Evolutionary conservation across 2,797 vertebrate genomes (phyloP).

Genomic region (Falco cherrug): DNA sequence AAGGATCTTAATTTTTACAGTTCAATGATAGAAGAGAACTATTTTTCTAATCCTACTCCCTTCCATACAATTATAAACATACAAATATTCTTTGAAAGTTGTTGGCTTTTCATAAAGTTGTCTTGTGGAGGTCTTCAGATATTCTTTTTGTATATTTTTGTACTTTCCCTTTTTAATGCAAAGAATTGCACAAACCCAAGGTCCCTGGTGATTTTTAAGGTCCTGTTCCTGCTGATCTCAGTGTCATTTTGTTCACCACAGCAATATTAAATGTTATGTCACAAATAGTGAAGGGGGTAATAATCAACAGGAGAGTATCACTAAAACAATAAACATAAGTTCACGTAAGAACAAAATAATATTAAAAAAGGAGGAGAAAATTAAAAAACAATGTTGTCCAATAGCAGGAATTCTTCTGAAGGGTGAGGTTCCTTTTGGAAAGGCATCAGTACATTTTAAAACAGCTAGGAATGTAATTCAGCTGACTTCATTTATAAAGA

Average conservation of each 20-base stretch:
- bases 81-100: background rate
- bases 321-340: conserved; percentile 7
- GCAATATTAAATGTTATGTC: background rate
- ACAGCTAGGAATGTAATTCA: conserved; percentile 1
- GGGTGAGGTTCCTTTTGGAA: conserved; percentile 28
- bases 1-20: background rate
- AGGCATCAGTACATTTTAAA: conserved; percentile 42
- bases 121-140: background rate
- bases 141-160: background rate
- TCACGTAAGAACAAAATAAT: conserved; percentile 16
- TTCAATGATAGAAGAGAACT: background rate
- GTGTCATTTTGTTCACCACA: background rate
- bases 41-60: background rate
- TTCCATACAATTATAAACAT: background rate
- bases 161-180: background rate
- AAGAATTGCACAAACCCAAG: background rate
- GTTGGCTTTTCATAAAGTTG: background rate
- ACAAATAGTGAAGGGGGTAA: background rate
- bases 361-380: background rate
- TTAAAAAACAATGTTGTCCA: background rate
- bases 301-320: background rate
- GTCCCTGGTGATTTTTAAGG: conserved; percentile 13
- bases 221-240: background rate
- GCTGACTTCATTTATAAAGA: background rate
- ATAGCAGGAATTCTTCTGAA: background rate